Evolutionary conservation across 2,113 vertebrate genomes (phyloP), one percentile per base, ranked within the genome.

Genomic region (Lycocorax pyrrhopterus): DNA sequence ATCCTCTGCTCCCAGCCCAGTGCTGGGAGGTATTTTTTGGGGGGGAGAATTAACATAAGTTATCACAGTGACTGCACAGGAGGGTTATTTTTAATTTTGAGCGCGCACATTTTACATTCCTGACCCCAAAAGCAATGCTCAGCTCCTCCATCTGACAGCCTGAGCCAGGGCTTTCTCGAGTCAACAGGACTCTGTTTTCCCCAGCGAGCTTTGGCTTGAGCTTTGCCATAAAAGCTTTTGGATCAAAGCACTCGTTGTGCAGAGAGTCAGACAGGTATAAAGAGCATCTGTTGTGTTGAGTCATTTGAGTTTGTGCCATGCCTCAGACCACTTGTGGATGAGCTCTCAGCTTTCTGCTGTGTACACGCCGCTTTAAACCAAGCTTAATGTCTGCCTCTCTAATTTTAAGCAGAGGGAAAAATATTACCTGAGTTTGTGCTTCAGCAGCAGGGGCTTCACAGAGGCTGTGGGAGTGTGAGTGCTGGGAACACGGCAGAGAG

Each of bases 281-380:
- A 73, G 82, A 93, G 94, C 95, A 89, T 90, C 94, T 93, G 89
- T 7, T 87, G 89, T 72, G 93, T 87, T 89, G 93, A 95, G 84
- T 95, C 94, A 64, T 44, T 89, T 41, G 81, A 47, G 87, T 19
- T 35, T n/a, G 68, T 93, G 93, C 96, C 72, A 32, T 30, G 67
- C 72, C 67, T 67, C 10, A 16, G 87, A 60, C 88, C 93, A 86
- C 85, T 86, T 84, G 78, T 88, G 91, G 87, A n/a, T 71, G 56
- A 96, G 60, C 68, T 83, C 81, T 87, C 68, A 15, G 59, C 86
- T 78, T 21, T 82, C 92, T 94, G 85, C 90, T 84, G 68, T 5
- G 58, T n/a, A 5, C 23, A 10, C 22, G 37, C 35, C 35, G 1
- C 52, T 60, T 71, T n/a, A 64, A 81, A 47, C 47, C 43, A 12